Percentiles rank a stretch among this genome's conserved stretches.
Evolutionary conservation across 2,797 vertebrate species (phyloP).

Genomic region (Rhabdomys pumilio): DNA sequence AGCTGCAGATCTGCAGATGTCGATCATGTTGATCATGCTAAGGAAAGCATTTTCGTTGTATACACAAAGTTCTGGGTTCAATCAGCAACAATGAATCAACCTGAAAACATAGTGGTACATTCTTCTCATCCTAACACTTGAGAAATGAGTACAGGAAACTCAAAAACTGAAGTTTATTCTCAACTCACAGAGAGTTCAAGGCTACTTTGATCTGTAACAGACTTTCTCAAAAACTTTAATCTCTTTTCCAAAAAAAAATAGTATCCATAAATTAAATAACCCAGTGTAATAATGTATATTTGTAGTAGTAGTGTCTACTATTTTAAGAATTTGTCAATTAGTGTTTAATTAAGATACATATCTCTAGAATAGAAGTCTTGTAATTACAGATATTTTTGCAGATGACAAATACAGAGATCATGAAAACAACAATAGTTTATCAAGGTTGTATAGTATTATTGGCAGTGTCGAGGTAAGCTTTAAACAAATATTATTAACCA

Average conservation of each 20-base stretch:
- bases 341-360: not conserved
- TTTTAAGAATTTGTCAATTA: not conserved
- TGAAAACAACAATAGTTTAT: constrained; percentile 18
- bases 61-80: not conserved
- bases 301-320: not conserved
- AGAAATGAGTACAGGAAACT: not conserved
- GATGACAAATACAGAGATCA: not conserved
- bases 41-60: not conserved
- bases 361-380: not conserved
- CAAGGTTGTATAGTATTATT: not conserved
- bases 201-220: not conserved
- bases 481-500: constrained; percentile 2
- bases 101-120: not conserved
- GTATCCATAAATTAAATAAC: not conserved
- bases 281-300: not conserved
- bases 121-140: not conserved
- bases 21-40: not conserved
- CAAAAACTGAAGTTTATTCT: not conserved
- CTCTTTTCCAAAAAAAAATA: not conserved
- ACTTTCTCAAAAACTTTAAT: not conserved
- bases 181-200: not conserved
- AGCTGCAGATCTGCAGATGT: not conserved
- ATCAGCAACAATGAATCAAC: not conserved
- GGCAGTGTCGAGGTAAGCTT: not conserved
- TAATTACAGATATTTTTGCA: not conserved